Base-by-base conservation (phyloP, 2,797 vertebrate species). In the Myiotriccus ornatus region DNA sequence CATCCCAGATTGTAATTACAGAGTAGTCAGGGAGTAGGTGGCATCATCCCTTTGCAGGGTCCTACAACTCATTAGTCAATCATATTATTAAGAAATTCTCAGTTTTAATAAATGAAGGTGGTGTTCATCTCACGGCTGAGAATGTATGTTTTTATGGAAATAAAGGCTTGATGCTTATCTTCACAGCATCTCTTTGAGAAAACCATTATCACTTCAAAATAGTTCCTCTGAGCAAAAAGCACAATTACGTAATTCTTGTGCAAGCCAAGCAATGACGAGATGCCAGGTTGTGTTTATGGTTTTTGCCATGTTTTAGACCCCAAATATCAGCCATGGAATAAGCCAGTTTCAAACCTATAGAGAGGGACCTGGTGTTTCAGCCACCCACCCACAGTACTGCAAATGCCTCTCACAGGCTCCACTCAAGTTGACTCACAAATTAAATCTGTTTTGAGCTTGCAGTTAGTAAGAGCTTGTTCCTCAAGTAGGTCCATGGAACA, bases 191-290 rank as follows among this genome's bases (percentile, higher is more conserved):
- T 95, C 70, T 69, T 91, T 22, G 76, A 90, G 89, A 95, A 92
- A 94, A 94, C 79, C 68, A 96, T 94, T 95, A 96, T 95, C 90
- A 90, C 86, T 87, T 95, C 92, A 93, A 96, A 94, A 94, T 95
- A 95, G 44, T 88, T 68, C 82, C 92, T 84, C 59, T 41, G 0
- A 96, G 93, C 94, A 95, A 88, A 78, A 89, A 90, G 47, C 21
- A 35, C 44, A 55, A 83, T 96, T 89, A 94, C 12, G 14, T 90
- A 43, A 94, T 82, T 39, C 43, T 27, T 57, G 67, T 84, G 84
- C 86, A 47, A 96, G 86, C 79, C 85, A 73, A 93, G 71, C 53
- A 44, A 63, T 3, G 50, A 82, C 37, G 76, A 73, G 63, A 44
- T 3, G 3, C 67, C 71, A 81, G 59, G 81, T 2, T 89, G 52